phyloP scores from a whole-genome alignment of 2,113 vertebrate species.

The Piaya cayana region DNA sequence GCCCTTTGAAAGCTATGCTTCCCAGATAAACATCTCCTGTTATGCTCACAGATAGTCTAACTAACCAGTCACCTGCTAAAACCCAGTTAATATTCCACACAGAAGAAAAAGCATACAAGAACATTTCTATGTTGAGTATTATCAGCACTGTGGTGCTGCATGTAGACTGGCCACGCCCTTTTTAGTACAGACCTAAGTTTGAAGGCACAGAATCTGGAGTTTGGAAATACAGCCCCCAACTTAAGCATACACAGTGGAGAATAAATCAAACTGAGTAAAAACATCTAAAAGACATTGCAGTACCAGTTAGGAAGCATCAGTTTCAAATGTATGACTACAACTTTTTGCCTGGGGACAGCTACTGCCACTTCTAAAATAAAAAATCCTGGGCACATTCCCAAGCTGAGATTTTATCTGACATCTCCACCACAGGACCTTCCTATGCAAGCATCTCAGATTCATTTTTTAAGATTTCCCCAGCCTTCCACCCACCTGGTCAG shows the following conservation, averaged over 20 bases:
- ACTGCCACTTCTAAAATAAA: neutral
- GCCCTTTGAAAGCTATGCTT: neutral
- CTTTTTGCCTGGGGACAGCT: neutral
- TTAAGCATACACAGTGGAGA: neutral
- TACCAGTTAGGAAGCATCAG: neutral
- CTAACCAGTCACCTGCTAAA: neutral
- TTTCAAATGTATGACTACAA: neutral
- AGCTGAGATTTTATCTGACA: neutral
- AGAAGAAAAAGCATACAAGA: neutral
- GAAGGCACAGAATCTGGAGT: neutral
- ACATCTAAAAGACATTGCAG: neutral
- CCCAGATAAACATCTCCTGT: neutral
- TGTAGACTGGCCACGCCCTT: rapidly evolving
- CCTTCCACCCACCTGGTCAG: neutral
- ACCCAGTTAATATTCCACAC: neutral
- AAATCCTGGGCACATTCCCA: neutral
- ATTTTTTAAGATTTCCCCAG: neutral
- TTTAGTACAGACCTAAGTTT: neutral
- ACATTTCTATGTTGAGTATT: neutral
- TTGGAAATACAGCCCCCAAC: neutral
- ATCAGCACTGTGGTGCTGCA: neutral
- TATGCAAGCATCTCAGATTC: neutral
- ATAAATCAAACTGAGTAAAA: neutral
- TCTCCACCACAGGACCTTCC: neutral
- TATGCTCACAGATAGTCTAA: neutral